phyloP scores from a whole-genome alignment of 2,113 vertebrate genomes.

The Danionella cerebrum region DNA sequence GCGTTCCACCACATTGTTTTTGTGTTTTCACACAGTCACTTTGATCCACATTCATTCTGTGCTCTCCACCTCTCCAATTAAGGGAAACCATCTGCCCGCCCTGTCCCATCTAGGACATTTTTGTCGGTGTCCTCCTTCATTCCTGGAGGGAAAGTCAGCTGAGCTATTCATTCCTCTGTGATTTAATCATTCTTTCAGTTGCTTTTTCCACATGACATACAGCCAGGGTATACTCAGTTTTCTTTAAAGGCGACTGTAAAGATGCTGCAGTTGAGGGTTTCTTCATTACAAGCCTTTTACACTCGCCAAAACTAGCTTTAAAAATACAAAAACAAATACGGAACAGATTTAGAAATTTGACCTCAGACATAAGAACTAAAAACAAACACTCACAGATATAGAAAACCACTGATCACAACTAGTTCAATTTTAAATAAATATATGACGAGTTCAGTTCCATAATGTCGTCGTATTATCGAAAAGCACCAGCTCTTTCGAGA shows the following conservation, averaged over 20 bases:
- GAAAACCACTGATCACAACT: no score
- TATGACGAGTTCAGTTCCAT: no score
- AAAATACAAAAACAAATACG: no score
- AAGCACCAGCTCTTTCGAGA: no score
- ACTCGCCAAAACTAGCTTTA: no score
- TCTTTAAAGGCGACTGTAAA: no score
- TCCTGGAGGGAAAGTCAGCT: neutral
- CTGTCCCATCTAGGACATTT: neutral
- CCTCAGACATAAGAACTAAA: no score
- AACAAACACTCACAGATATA: no score
- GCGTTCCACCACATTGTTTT: constrained; percentile 35
- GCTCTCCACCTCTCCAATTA: constrained; percentile 56
- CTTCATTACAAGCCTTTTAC: neutral
- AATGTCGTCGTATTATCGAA: no score
- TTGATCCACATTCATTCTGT: constrained; percentile 58
- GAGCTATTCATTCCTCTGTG: neutral
- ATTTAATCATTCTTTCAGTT: neutral
- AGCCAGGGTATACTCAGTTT: neutral
- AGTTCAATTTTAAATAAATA: no score
- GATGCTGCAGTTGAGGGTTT: no score
- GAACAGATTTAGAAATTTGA: no score
- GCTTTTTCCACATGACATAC: neutral
- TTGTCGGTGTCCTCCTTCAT: neutral
- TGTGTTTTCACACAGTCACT: constrained; percentile 27
- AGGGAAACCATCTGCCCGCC: neutral